phyloP scores from a whole-genome alignment of 2,888 invertebrate species.

The Netelia inedita region DNA sequence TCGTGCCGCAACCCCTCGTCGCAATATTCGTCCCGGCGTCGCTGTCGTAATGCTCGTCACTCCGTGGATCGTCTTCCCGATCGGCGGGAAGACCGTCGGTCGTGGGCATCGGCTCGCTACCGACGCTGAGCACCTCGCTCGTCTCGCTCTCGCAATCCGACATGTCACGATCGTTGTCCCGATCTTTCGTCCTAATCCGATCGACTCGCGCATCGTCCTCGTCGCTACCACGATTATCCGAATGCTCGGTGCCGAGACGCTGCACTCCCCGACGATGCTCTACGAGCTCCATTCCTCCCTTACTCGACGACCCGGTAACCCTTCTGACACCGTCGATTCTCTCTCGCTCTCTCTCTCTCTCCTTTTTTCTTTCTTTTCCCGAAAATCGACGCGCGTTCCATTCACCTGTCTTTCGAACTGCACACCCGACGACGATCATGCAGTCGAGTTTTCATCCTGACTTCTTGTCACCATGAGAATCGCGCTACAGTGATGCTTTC shows the following conservation, averaged over 20 bases:
- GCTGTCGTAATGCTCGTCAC: conserved; percentile 75
- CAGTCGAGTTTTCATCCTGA: conserved; percentile 73
- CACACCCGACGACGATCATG: conserved; percentile 59
- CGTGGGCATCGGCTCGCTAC: conserved; percentile 88
- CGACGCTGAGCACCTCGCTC: conserved; percentile 93
- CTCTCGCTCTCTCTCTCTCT: conserved; percentile 24
- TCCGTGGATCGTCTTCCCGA: conserved; percentile 69
- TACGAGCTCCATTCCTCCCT: conserved; percentile 69
- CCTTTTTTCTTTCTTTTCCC: conserved; percentile 12
- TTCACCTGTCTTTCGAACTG: conserved; percentile 66
- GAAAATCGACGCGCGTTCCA: conserved; percentile 28
- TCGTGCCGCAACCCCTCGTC: conserved; percentile 74
- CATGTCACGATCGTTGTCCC: conserved; percentile 72
- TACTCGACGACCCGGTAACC: conserved; percentile 7
- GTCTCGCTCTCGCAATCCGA: conserved; percentile 86
- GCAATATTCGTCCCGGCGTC: conserved; percentile 75
- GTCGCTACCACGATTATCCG: conserved; percentile 66
- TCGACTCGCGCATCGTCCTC: conserved; percentile 70
- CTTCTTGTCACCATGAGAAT: conserved; percentile 26
- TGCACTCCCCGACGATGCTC: conserved; percentile 68
- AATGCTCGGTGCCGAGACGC: conserved; percentile 70
- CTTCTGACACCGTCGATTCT: conserved; percentile 18
- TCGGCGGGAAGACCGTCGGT: conserved; percentile 69
- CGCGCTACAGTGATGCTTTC: background rate
- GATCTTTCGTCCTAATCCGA: conserved; percentile 51